phyloP scores from a whole-genome alignment of 2,113 vertebrate genomes.

The Osmerus eperlanus region DNA sequence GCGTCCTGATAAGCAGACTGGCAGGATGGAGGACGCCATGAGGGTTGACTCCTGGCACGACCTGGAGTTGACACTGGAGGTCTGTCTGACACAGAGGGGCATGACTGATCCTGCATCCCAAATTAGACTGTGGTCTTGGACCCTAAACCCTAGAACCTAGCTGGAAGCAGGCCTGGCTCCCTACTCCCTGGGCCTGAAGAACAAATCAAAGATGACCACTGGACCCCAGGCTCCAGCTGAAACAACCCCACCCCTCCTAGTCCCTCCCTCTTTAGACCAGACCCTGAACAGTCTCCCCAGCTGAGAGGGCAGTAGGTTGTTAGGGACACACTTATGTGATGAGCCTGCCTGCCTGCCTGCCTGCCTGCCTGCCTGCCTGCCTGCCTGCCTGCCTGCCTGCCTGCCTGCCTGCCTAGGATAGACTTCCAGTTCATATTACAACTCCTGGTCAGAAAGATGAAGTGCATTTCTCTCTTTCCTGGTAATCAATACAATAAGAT shows the following conservation, averaged over 20 bases:
- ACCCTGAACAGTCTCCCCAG: no score
- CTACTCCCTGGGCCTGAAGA: no score
- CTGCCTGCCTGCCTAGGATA: conserved; percentile 13
- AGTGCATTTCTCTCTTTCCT: conserved; percentile 47
- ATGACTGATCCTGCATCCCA: conserved; percentile 28
- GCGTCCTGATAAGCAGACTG: conserved; percentile 71
- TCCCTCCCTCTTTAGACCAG: no score
- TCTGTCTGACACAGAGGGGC: conserved; percentile 7
- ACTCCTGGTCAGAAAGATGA: conserved; percentile 59
- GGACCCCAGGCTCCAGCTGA: no score
- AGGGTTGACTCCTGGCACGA: conserved; percentile 14
- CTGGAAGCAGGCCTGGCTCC: no score
- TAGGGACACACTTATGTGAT: no score
- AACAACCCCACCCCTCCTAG: no score
- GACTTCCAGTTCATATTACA: conserved; percentile 55
- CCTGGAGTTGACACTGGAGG: conserved; percentile 37
- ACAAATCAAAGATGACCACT: no score
- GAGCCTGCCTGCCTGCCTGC: conserved; percentile 37
- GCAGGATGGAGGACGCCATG: conserved; percentile 43
- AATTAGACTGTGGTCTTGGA: no score
- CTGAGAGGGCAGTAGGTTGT: no score
- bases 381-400: no score
- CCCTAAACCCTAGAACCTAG: no score
- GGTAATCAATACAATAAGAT: conserved; percentile 68
- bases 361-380: conserved; percentile 49